Percentiles rank a stretch among this genome's conserved stretches.
Conservation (phyloP, 1,140 invertebrate genomes). For the Meloidogyne chitwoodi region DNA sequence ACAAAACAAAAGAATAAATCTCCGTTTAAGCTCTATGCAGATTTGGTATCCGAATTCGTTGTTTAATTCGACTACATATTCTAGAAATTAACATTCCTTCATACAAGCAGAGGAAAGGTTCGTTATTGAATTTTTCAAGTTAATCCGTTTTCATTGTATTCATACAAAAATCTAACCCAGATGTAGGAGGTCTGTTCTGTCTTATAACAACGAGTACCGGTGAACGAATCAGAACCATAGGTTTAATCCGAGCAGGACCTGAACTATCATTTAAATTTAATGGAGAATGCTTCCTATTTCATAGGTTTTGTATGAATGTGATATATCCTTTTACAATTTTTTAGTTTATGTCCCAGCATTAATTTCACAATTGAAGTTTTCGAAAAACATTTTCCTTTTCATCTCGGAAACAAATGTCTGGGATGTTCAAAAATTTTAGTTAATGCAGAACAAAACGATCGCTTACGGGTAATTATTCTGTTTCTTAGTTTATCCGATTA, state of each 20-base stretch:
- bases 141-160: too few relatives aligned
- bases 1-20: neutral
- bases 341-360: neutral
- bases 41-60: conserved; percentile 8
- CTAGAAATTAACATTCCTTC: conserved; percentile 1
- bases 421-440: neutral
- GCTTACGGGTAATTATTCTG: neutral
- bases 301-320: neutral
- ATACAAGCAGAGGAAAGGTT: neutral
- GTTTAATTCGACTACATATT: conserved; percentile 30
- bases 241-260: neutral
- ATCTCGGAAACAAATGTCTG: neutral
- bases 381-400: neutral
- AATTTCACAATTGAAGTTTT: neutral
- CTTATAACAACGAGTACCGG: neutral
- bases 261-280: neutral
- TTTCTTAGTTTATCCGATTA: neutral
- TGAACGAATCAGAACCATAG: neutral
- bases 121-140: neutral
- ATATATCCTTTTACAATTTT: neutral
- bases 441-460: neutral
- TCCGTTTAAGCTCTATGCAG: neutral
- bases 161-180: neutral
- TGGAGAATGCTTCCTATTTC: neutral
- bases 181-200: neutral